Evolutionary conservation across 1,140 invertebrate species (phyloP), one percentile per base, ranked within the genome.

Genomic region (Bombus picipes): DNA sequence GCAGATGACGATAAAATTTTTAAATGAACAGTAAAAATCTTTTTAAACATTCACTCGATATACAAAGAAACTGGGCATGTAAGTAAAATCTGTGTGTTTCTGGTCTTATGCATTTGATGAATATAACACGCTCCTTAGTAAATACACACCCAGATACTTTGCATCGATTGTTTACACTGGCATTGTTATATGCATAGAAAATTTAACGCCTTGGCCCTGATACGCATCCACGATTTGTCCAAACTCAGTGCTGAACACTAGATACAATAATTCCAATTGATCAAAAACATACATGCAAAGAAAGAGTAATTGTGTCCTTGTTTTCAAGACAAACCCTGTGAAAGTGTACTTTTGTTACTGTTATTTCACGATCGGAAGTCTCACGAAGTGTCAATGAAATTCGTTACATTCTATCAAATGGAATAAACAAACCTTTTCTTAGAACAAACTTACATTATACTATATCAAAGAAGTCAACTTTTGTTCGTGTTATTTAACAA

Each of bases 21-120:
- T 84, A 79, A 89, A 83, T 53, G n/a, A 75, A 89, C 77, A 32
- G 85, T 82, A 89, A 87, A 89, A 85, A 89, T 18, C 76, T 66
- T 68, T 77, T 72, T 79, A 79, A 83, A 86, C 76, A 41, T 72
- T 66, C 53, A 13, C 39, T 22, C 18, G 53, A 53, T 68, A 32
- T 43, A 73, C 37, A 57, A 57, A 82, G 47, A 83, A 83, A 47
- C 83, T 34, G 5, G 65, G 57, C 10, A 65, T 62, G 15, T 9
- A 28, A 62, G 53, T 32, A 34, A 73, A 28, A 15, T 66, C 39
- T 18, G 22, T 18, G 37, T 8, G 9, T 57, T 47, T 41, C 6
- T 57, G 3, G 25, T 43, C 0, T 77, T 13, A 65, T 12, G 10
- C 22, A 34, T 25, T 13, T 32, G 13, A 70, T 25, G 18, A 18